Evolutionary conservation across 2,888 invertebrate species (phyloP).

Genomic region (Sclerodermus sp.): DNA sequence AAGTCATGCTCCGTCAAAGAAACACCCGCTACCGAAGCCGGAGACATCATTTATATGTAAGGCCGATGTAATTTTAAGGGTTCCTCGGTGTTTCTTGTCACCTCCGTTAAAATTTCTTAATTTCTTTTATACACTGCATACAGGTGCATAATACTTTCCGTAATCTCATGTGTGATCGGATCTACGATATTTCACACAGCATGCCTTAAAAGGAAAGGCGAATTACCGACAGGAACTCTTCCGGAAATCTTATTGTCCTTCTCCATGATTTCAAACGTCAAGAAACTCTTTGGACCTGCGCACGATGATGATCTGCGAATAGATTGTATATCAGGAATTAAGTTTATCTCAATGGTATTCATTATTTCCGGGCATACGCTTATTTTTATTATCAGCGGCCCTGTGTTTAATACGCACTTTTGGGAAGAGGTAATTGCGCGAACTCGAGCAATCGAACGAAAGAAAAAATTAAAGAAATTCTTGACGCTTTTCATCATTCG

Average conservation of each 20-base stretch:
- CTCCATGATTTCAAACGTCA: slow-evolving; percentile 64
- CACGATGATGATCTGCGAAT: slow-evolving; percentile 64
- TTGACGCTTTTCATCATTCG: background rate
- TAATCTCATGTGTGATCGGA: slow-evolving; percentile 34
- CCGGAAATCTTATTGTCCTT: slow-evolving; percentile 57
- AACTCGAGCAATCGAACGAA: too few relatives aligned
- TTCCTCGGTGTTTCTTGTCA: background rate
- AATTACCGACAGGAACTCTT: slow-evolving; percentile 27
- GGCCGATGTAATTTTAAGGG: slow-evolving; percentile 6
- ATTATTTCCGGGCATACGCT: slow-evolving; percentile 70
- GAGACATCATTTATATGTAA: slow-evolving; percentile 42
- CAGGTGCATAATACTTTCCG: slow-evolving; percentile 38
- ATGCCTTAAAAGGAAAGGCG: slow-evolving; percentile 26
- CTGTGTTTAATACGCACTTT: slow-evolving; percentile 68
- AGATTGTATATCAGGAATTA: slow-evolving; percentile 69
- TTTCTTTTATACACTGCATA: slow-evolving; percentile 8
- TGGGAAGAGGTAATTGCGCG: slow-evolving; percentile 63
- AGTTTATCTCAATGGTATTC: slow-evolving; percentile 69
- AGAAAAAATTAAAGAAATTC: too few relatives aligned
- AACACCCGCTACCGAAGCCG: slow-evolving; percentile 21
- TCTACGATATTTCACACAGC: slow-evolving; percentile 43
- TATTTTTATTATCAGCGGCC: slow-evolving; percentile 69
- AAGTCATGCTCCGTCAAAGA: slow-evolving; percentile 35
- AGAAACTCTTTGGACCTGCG: slow-evolving; percentile 64
- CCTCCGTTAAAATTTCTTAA: background rate